Percentiles rank a stretch among this genome's conserved stretches.
Conservation (phyloP, 1,140 invertebrate species). For the Drosophila oshimai region DNA sequence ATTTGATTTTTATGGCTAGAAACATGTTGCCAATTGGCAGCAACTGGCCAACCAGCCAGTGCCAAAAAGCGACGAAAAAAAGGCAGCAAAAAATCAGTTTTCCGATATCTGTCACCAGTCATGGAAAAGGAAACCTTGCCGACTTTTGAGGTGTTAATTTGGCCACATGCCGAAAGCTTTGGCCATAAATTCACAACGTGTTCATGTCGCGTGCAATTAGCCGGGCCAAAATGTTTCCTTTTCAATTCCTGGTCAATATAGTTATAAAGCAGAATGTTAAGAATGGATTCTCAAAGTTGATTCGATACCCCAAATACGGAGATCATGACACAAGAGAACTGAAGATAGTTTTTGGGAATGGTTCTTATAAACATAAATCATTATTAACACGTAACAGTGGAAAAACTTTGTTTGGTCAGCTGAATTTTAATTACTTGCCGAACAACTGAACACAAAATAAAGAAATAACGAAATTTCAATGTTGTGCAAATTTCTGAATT, state of each 20-base stretch:
- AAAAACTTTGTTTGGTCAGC: slow-evolving; percentile 42
- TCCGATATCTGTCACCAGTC: slow-evolving; percentile 68
- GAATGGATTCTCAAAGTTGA: background rate
- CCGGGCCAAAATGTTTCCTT: background rate
- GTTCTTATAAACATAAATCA: background rate
- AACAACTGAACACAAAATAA: background rate
- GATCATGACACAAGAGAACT: background rate
- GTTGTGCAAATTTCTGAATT: slow-evolving; percentile 19
- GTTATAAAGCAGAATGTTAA: background rate
- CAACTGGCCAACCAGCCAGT: slow-evolving; percentile 44
- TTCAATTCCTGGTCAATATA: background rate
- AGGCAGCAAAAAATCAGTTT: slow-evolving; percentile 18
- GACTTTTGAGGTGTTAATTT: slow-evolving; percentile 69
- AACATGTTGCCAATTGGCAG: slow-evolving; percentile 70
- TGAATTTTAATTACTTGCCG: slow-evolving; percentile 67
- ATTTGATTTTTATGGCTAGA: slow-evolving; percentile 75
- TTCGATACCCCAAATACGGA: no score
- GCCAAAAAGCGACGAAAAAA: background rate
- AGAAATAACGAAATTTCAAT: background rate
- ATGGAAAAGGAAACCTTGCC: slow-evolving; percentile 47
- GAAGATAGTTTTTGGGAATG: background rate
- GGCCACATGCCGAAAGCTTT: slow-evolving; percentile 42
- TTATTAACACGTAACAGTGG: background rate
- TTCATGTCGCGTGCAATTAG: slow-evolving; percentile 51
- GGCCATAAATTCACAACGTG: slow-evolving; percentile 49